A percentile compares a stretch with the other conserved stretches of the same genome.
Conservation (phyloP, 2,888 invertebrate species). For the Drosophila mercatorum region DNA sequence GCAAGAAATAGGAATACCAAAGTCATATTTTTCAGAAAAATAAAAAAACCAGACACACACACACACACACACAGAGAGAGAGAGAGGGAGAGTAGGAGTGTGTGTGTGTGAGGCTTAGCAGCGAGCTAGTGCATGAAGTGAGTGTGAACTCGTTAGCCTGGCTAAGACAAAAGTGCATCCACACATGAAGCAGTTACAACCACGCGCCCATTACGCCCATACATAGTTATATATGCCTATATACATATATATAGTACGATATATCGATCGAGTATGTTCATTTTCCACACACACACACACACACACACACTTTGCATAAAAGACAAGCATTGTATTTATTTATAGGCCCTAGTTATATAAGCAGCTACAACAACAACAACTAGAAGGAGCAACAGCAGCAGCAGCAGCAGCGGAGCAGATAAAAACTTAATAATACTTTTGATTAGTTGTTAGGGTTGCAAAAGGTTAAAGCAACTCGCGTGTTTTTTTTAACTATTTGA, state of each 20-base stretch:
- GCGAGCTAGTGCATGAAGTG: slow-evolving; percentile 1
- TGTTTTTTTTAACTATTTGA: background rate
- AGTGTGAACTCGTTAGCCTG: slow-evolving; percentile 40
- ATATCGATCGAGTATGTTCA: slow-evolving; percentile 57
- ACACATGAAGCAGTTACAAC: slow-evolving; percentile 14
- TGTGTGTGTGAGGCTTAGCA: slow-evolving; percentile 10
- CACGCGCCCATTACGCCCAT: slow-evolving; percentile 19
- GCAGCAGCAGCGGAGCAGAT: background rate
- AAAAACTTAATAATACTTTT: slow-evolving; percentile 16
- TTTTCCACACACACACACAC: slow-evolving; percentile 63
- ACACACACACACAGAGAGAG: slow-evolving; percentile 9
- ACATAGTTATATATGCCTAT: slow-evolving; percentile 9
- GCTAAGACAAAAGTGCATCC: slow-evolving; percentile 58
- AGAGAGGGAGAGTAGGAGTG: background rate
- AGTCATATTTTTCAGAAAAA: slow-evolving; percentile 80
- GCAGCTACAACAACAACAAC: slow-evolving; percentile 33
- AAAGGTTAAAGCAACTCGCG: slow-evolving; percentile 2
- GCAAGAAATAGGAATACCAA: slow-evolving; percentile 74
- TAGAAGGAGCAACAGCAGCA: background rate
- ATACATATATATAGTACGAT: slow-evolving; percentile 30
- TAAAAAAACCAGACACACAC: slow-evolving; percentile 60
- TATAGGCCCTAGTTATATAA: slow-evolving; percentile 63
- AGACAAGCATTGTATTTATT: slow-evolving; percentile 76
- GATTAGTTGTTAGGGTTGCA: slow-evolving; percentile 45
- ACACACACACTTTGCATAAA: slow-evolving; percentile 72